These are phyloP conservation scores for Coelopa pilipes DNA, from an alignment of 2,888 invertebrate genomes.

Conservation along the genomic window DNA sequence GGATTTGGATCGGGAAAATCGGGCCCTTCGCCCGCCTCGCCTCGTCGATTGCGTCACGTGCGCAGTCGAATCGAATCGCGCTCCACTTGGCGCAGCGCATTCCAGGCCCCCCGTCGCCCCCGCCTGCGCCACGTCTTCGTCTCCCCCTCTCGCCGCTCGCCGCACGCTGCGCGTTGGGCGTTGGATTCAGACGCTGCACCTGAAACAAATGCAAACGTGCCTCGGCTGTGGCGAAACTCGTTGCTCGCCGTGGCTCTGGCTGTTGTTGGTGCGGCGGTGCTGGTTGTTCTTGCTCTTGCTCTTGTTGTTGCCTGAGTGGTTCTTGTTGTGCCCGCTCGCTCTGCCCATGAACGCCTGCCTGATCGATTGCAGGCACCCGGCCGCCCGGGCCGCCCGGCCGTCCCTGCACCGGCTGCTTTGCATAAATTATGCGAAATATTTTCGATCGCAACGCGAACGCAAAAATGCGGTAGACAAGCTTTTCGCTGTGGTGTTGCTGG, in stretches of 20 bases:
- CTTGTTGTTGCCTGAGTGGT: not conserved
- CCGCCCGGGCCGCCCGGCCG: no score
- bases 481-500: not conserved
- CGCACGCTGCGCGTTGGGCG: no score
- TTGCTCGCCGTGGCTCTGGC: no score
- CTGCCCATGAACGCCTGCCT: conserved; percentile 26
- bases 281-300: not conserved
- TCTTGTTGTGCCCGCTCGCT: not conserved
- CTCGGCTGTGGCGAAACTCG: not conserved
- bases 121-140: no score
- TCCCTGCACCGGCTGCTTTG: conserved; percentile 20
- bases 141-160: no score
- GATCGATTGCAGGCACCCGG: conserved; percentile 23
- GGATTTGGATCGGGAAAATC: no score
- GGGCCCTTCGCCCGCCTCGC: no score
- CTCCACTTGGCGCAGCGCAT: no score
- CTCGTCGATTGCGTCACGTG: no score
- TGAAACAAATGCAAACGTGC: not conserved
- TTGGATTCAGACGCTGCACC: no score
- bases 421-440: conserved; percentile 36
- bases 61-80: no score
- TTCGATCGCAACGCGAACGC: conserved; percentile 11
- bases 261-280: not conserved
- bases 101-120: no score
- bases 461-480: conserved; percentile 20